Evolutionary conservation across 2,888 invertebrate genomes (phyloP).

Genomic region (Elmis aenea): DNA sequence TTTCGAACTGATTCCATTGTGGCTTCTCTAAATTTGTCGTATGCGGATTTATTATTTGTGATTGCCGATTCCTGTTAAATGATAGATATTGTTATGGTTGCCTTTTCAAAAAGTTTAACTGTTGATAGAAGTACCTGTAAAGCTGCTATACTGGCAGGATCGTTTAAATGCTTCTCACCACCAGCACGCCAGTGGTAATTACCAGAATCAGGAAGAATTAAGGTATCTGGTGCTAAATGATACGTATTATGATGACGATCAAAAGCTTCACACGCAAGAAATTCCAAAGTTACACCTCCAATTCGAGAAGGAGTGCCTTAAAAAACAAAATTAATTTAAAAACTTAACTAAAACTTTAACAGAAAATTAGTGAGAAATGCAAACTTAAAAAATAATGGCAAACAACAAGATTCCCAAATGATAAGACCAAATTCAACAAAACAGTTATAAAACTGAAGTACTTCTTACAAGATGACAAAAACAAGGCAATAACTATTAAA

Average conservation of each 20-base stretch:
- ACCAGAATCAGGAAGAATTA: constrained; percentile 76
- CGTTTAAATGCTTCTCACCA: constrained; percentile 97
- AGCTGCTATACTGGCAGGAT: constrained; percentile 73
- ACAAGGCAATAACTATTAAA: too few relatives aligned
- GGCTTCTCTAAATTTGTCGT: constrained; percentile 80
- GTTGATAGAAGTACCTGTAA: constrained; percentile 57
- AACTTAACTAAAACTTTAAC: neutral
- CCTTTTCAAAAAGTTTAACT: neutral
- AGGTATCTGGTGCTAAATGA: constrained; percentile 61
- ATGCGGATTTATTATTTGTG: constrained; percentile 75
- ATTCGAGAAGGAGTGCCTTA: constrained; percentile 61
- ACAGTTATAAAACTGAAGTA: too few relatives aligned
- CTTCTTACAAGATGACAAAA: too few relatives aligned
- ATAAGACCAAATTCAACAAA: too few relatives aligned
- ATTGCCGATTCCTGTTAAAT: constrained; percentile 77
- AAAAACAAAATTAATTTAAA: constrained; percentile 24
- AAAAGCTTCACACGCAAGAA: constrained; percentile 79
- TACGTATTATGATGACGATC: constrained; percentile 77
- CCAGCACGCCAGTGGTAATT: constrained; percentile 95
- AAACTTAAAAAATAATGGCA: too few relatives aligned
- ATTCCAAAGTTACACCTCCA: constrained; percentile 87
- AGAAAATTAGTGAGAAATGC: too few relatives aligned
- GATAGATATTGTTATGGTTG: constrained; percentile 42
- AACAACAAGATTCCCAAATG: too few relatives aligned
- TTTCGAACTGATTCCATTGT: constrained; percentile 78